phyloP scores from a whole-genome alignment of 2,113 vertebrate genomes.

The Coryphaenoides rupestris region DNA sequence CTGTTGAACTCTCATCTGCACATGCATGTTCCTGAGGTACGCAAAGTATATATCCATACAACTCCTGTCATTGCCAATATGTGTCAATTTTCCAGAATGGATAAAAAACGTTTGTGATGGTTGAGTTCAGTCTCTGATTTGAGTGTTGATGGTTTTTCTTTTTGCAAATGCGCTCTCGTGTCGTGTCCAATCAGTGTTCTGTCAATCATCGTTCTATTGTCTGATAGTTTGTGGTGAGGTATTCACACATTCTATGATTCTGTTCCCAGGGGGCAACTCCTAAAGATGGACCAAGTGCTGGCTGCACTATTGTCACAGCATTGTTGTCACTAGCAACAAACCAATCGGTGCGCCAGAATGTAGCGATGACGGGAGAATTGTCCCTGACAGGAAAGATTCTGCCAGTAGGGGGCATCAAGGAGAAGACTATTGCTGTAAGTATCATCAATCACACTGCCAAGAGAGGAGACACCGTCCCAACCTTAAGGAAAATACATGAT shows the following conservation, averaged over 20 bases:
- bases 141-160: too few relatives aligned
- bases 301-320: conserved; percentile 94
- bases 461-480: conserved; percentile 1
- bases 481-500: too few relatives aligned
- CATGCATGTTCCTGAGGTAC: conserved; percentile 93
- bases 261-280: conserved; percentile 87
- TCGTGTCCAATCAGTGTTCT: too few relatives aligned
- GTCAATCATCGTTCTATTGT: too few relatives aligned
- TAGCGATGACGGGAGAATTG: conserved; percentile 96
- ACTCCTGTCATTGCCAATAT: neutral
- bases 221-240: neutral
- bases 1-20: conserved; percentile 87
- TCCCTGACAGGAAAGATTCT: conserved; percentile 95
- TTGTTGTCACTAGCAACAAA: conserved; percentile 85
- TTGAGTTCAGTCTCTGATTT: neutral
- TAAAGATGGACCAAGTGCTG: conserved; percentile 92
- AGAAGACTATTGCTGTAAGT: conserved; percentile 96
- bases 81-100: neutral
- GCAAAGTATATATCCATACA: neutral
- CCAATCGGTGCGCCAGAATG: conserved; percentile 78
- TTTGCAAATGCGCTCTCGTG: too few relatives aligned
- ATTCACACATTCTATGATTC: neutral
- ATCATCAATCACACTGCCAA: neutral
- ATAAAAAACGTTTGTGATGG: neutral
- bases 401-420: conserved; percentile 96